A percentile compares a stretch with the other conserved stretches of the same genome.
Conservation (phyloP, 1,140 invertebrate genomes). For the Homarus americanus region DNA sequence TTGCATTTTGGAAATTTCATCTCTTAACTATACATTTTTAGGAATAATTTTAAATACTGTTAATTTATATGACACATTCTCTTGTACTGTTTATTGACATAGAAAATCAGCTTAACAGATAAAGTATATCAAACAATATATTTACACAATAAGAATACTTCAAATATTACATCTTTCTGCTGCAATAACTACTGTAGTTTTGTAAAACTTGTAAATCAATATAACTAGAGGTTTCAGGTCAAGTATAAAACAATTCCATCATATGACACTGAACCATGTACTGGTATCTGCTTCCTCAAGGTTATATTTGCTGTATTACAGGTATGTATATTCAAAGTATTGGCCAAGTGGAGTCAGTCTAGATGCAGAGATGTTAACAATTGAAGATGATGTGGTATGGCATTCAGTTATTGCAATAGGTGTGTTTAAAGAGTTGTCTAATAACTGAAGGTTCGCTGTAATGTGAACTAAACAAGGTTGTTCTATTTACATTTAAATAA, state of each 20-base stretch:
- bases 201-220: conserved; percentile 10
- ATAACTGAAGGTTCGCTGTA: too few relatives aligned
- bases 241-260: not conserved
- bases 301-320: not conserved
- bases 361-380: not conserved
- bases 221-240: not conserved
- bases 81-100: conserved; percentile 49
- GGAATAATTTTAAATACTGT: not conserved
- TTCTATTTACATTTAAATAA: too few relatives aligned
- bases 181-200: not conserved
- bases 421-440: not conserved
- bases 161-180: conserved; percentile 14
- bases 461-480: too few relatives aligned
- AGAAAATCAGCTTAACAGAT: conserved; percentile 40
- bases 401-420: not conserved
- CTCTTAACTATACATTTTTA: not conserved
- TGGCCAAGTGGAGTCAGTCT: not conserved
- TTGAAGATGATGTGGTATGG: not conserved
- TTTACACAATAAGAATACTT: conserved; percentile 32
- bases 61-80: not conserved
- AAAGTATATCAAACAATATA: conserved; percentile 31
- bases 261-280: not conserved
- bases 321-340: not conserved
- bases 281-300: not conserved
- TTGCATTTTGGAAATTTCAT: not conserved